A percentile compares a stretch with the other conserved stretches of the same genome.
Evolutionary conservation across 2,797 vertebrate species (phyloP).

Genomic region (Neosalanx taihuensis): DNA sequence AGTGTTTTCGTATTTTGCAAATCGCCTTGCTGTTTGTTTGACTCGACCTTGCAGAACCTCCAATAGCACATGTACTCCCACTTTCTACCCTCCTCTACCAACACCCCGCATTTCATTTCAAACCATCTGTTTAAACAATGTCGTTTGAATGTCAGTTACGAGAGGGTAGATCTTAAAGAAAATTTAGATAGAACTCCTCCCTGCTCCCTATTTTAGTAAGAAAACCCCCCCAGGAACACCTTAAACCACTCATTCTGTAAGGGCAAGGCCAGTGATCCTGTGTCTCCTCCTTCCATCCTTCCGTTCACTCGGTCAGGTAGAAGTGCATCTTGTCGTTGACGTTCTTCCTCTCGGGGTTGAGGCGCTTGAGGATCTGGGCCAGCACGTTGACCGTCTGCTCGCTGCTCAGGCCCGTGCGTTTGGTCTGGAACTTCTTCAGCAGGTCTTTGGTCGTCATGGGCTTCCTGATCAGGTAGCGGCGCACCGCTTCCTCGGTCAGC

Average conservation of each 20-base stretch:
- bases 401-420: slow-evolving; percentile 90
- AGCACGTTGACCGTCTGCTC: slow-evolving; percentile 93
- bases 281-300: not conserved
- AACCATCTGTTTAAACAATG: too few species aligned
- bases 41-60: too few species aligned
- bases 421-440: slow-evolving; percentile 95
- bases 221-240: not conserved
- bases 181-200: too few species aligned
- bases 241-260: not conserved
- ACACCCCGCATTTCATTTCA: too few species aligned
- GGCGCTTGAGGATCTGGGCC: slow-evolving; percentile 91
- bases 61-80: too few species aligned
- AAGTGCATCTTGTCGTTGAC: slow-evolving; percentile 95
- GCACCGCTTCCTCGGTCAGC: slow-evolving; percentile 88
- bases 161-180: too few species aligned
- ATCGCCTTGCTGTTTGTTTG: too few species aligned
- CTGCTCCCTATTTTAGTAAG: too few species aligned
- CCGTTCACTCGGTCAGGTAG: slow-evolving; percentile 87
- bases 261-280: not conserved
- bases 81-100: too few species aligned
- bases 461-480: slow-evolving; percentile 88
- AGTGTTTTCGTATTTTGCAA: too few species aligned
- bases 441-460: slow-evolving; percentile 96
- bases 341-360: slow-evolving; percentile 90
- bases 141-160: too few species aligned